These are phyloP conservation scores for Aegotheles bennettii DNA, from an alignment of 2,113 vertebrate species.

Conservation along the genomic window DNA sequence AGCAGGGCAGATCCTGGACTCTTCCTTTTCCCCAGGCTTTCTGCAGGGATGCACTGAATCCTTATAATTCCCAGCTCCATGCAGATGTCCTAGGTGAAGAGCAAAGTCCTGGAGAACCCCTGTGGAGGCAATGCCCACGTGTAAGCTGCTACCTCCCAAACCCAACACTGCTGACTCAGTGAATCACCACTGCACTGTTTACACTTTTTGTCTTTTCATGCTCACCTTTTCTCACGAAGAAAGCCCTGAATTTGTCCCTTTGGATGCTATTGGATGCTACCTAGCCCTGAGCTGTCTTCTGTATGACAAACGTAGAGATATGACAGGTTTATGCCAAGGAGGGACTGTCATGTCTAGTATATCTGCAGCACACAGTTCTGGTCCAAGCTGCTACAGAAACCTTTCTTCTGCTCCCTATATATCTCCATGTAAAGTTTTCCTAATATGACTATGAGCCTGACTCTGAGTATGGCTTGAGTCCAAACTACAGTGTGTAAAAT, in stretches of 20 bases:
- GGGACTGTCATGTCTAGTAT: not conserved
- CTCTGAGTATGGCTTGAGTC: not conserved
- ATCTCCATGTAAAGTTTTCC: not conserved
- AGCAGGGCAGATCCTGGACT: not conserved
- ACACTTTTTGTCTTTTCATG: not conserved
- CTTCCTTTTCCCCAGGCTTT: not conserved
- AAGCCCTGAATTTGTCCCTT: not conserved
- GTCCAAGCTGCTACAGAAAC: not conserved
- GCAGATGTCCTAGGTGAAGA: not conserved
- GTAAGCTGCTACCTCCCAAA: not conserved
- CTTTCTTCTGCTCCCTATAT: not conserved
- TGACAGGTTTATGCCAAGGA: not conserved
- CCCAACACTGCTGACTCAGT: not conserved
- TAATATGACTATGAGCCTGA: not conserved
- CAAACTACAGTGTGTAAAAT: not conserved
- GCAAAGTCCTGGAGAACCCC: not conserved
- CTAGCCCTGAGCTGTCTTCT: not conserved
- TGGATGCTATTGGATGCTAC: not conserved
- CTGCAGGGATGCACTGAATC: not conserved
- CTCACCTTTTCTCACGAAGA: not conserved
- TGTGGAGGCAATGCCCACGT: too few species aligned
- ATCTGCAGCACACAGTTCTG: not conserved
- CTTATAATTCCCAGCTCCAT: not conserved
- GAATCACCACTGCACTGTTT: not conserved
- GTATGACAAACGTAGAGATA: not conserved